Evolutionary conservation across 1,140 invertebrate genomes (phyloP).

Genomic region (Aphaenogaster ashmeadi): DNA sequence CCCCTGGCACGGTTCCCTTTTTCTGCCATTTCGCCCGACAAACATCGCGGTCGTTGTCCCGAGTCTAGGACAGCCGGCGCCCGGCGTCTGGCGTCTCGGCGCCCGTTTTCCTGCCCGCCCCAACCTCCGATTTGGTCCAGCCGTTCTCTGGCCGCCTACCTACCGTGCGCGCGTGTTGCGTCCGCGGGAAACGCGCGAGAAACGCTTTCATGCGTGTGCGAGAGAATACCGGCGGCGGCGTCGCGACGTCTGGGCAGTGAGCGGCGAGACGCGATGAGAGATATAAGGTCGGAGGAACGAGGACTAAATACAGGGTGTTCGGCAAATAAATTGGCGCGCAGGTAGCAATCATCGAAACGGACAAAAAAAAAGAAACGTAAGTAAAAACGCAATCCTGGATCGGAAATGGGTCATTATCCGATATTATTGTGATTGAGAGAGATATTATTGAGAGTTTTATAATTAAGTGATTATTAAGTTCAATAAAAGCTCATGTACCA

Average conservation of each 20-base stretch:
- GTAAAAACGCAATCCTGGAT: not conserved
- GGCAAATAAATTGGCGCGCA: conserved; percentile 5
- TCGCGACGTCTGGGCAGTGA: conserved; percentile 53
- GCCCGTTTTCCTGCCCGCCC: conserved; percentile 56
- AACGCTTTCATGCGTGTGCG: not conserved
- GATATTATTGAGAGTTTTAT: not conserved
- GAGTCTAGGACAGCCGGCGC: conserved; percentile 77
- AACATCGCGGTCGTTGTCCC: conserved; percentile 75
- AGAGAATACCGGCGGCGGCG: conserved; percentile 43
- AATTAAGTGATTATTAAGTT: conserved; percentile 23
- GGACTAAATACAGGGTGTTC: conserved; percentile 17
- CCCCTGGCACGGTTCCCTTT: conserved; percentile 42
- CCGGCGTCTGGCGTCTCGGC: conserved; percentile 74
- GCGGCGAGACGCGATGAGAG: conserved; percentile 14
- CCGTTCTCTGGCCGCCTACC: conserved; percentile 25
- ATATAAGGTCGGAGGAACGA: conserved; percentile 2
- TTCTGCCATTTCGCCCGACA: conserved; percentile 68
- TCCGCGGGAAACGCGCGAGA: conserved; percentile 32
- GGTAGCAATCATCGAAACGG: not conserved
- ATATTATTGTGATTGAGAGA: not conserved
- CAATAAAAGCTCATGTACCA: not conserved
- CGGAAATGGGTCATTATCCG: not conserved
- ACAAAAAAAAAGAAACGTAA: not conserved
- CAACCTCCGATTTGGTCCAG: conserved; percentile 34
- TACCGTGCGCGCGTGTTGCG: conserved; percentile 1